Percentiles rank a stretch among this genome's conserved stretches.
These are phyloP conservation scores for Scolanthus callimorphus DNA, from an alignment of 92 coral and sea anemone genomes.

Conservation along the genomic window DNA sequence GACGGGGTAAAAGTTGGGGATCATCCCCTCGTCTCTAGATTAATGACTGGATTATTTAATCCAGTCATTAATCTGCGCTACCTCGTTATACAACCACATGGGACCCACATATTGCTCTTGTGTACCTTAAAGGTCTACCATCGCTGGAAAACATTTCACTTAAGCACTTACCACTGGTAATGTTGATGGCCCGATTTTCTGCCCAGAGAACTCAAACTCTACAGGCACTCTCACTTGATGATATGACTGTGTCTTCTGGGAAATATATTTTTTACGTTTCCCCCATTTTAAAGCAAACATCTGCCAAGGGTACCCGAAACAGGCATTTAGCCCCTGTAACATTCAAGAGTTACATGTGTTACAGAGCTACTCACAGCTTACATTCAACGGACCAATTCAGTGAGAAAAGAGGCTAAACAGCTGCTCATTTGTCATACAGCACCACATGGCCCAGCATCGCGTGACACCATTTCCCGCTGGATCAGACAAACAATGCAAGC, in stretches of 20 bases:
- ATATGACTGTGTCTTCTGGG: slow-evolving; percentile 30
- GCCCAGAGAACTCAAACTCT: slow-evolving; percentile 51
- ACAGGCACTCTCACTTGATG: slow-evolving; percentile 28
- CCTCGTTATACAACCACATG: slow-evolving; percentile 37
- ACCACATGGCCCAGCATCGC: slow-evolving; percentile 61
- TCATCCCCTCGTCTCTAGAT: slow-evolving; percentile 30
- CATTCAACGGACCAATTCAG: slow-evolving; percentile 34
- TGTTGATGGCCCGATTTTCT: slow-evolving; percentile 38
- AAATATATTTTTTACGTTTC: slow-evolving; percentile 20
- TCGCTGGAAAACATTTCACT: slow-evolving; percentile 18
- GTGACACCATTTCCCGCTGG: slow-evolving; percentile 52
- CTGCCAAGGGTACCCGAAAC: slow-evolving; percentile 27
- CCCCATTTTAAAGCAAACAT: slow-evolving; percentile 31
- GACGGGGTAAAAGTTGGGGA: slow-evolving; percentile 5
- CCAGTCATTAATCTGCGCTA: slow-evolving; percentile 23
- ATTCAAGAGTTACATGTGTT: slow-evolving; percentile 32
- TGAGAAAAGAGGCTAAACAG: slow-evolving; percentile 42
- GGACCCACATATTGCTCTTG: slow-evolving; percentile 26
- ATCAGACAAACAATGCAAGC: slow-evolving; percentile 30
- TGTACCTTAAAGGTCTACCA: slow-evolving; percentile 15
- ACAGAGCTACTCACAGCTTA: slow-evolving; percentile 14
- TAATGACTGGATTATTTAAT: slow-evolving; percentile 48
- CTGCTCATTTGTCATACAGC: slow-evolving; percentile 44
- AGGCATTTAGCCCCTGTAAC: slow-evolving; percentile 46
- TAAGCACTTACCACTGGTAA: slow-evolving; percentile 25